Base-by-base conservation (phyloP, 1,140 invertebrate genomes). In the Pemphigus obesinymphae region DNA sequence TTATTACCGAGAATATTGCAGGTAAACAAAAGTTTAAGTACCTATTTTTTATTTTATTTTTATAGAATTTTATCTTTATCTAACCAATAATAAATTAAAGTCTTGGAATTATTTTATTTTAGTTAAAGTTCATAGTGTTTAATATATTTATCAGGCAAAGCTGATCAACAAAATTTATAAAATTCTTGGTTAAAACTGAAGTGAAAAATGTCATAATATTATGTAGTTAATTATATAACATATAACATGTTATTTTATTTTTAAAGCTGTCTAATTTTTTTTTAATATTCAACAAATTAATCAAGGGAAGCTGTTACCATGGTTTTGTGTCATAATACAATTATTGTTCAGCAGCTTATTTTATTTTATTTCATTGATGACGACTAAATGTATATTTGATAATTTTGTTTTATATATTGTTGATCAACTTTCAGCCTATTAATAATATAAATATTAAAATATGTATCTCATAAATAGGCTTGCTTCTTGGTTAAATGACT, bases 1-100 rank as follows among this genome's bases (percentile, higher is more conserved):
- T 80, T 80, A 55, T 78, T 78, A 78, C 76, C 26, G 48, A 80
- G 76, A 80, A 80, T 63, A 80, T 80, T 80, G 55, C 76, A 80
- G 76, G 76, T 80, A 80, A 80, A 80, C 75, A 80, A 55, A 43
- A 80, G 75, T 34, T 50, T 78, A 55, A 55, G 20, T 78, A 78
- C 29, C 31, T 80, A 61, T 73, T 40, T 80, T 31, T 78, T 48
- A 48, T 63, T 26, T 73, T 29, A 63, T 61, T 63, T 63, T 45
- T n/a, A 61, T 80, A 78, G 31, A 73, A 48, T 29, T 50, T 73
- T 73, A 73, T 73, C 70, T 73, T 73, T 48, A 73, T 73, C 45
- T 73, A 73, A 73, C 70, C 70, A 73, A 80, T 45, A 55, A 34
- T 53, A 34, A 50, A n/a, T 34, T 26, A 73, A 70, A 45, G 45